Evolutionary conservation across 2,888 invertebrate genomes (phyloP).

Genomic region (Marasmarcha lunaedactyla): DNA sequence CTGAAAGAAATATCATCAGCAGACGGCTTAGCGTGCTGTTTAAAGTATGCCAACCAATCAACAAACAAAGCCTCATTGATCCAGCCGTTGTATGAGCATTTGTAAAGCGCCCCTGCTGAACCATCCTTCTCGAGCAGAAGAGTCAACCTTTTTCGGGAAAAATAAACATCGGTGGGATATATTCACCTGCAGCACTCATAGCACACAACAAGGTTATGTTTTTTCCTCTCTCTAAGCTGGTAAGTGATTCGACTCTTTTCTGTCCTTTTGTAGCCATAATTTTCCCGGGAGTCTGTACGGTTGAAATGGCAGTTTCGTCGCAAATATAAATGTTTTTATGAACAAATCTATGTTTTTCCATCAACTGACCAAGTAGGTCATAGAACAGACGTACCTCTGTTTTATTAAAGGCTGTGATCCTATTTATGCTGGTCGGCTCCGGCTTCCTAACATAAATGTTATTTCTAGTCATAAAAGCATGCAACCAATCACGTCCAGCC

Average conservation of each 20-base stretch:
- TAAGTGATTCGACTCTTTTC: constrained; percentile 36
- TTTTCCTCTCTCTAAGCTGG: constrained; percentile 35
- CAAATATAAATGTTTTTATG: constrained; percentile 32
- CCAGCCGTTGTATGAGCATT: constrained; percentile 10
- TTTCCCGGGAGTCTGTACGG: constrained; percentile 34
- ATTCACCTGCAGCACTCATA: constrained; percentile 34
- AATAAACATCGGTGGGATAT: constrained; percentile 49
- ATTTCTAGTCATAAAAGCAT: constrained; percentile 17
- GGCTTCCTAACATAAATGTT: constrained; percentile 18
- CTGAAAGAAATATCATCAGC: constrained; percentile 15
- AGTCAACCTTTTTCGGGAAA: constrained; percentile 39
- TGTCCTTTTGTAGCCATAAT: constrained; percentile 35
- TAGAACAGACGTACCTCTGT: constrained; percentile 20
- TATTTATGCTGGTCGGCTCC: constrained; percentile 22
- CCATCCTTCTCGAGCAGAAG: constrained; percentile 35
- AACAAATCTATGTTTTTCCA: constrained; percentile 19
- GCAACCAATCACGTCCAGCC: constrained; percentile 11
- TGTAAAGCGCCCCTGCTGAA: constrained; percentile 12
- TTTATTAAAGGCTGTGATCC: constrained; percentile 24
- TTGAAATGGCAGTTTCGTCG: constrained; percentile 41
- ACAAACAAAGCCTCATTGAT: constrained; percentile 5
- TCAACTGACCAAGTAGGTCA: constrained; percentile 18
- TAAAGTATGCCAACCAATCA: constrained; percentile 26
- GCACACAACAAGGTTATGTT: constrained; percentile 39
- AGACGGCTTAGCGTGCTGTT: constrained; percentile 14